phyloP scores from a whole-genome alignment of 2,797 vertebrate genomes.

The Sebastes dallii region DNA sequence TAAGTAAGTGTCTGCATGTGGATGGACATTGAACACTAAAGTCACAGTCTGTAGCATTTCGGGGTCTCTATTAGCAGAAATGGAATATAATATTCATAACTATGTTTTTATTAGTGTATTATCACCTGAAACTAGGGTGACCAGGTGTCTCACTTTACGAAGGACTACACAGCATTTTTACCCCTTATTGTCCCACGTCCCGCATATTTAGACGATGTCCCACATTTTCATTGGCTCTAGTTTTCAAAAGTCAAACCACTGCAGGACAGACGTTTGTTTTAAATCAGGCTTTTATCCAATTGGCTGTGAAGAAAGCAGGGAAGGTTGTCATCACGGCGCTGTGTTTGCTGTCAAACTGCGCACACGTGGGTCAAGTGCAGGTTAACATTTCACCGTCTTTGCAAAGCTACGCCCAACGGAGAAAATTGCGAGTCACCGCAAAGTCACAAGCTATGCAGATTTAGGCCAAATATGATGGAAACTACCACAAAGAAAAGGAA shows the following conservation, averaged over 20 bases:
- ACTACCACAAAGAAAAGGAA: too few relatives aligned
- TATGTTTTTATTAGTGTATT: background rate
- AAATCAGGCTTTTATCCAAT: background rate
- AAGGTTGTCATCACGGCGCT: background rate
- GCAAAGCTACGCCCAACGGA: background rate
- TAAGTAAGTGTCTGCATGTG: background rate
- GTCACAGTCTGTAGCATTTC: background rate
- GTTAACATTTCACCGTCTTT: background rate
- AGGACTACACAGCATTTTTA: background rate
- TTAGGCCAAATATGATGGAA: background rate
- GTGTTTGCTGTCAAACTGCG: background rate
- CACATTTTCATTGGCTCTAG: background rate
- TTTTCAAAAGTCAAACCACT: background rate
- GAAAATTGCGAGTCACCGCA: background rate
- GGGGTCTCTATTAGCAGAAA: background rate
- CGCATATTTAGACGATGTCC: background rate
- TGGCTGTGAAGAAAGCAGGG: background rate
- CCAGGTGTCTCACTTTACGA: background rate
- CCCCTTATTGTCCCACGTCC: background rate
- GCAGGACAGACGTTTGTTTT: background rate
- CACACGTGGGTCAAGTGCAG: background rate
- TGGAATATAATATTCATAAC: background rate
- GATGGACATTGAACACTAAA: background rate
- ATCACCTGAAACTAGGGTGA: background rate
- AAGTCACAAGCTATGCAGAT: background rate